Conservation (phyloP, 1,140 invertebrate genomes). For the Proales similis region DNA sequence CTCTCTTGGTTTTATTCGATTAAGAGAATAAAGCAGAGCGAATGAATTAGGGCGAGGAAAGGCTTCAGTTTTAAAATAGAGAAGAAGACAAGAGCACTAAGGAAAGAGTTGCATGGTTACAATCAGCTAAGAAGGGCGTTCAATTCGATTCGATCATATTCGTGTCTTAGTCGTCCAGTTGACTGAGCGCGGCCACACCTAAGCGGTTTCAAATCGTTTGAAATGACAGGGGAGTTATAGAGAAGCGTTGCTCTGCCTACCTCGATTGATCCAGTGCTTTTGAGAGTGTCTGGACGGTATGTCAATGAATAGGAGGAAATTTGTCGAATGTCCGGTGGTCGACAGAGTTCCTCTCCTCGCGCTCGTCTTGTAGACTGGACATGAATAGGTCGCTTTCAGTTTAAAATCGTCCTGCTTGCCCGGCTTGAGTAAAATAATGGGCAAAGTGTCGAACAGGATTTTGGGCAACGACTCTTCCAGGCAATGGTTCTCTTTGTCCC, state of each 20-base stretch:
- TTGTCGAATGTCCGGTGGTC: conserved; percentile 86
- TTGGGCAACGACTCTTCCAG: conserved; percentile 40
- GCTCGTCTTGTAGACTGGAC: conserved; percentile 82
- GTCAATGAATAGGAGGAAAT: conserved; percentile 75
- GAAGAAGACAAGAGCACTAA: too few species aligned
- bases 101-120: too few species aligned
- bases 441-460: conserved; percentile 45
- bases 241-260: background rate
- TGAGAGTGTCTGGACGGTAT: conserved; percentile 62
- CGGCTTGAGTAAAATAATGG: conserved; percentile 43
- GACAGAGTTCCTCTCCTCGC: conserved; percentile 74
- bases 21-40: too few species aligned
- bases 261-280: conserved; percentile 79
- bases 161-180: conserved; percentile 63
- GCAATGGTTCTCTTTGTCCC: conserved; percentile 59
- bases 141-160: too few species aligned
- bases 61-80: too few species aligned
- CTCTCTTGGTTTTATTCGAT: too few species aligned
- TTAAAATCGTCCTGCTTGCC: conserved; percentile 58
- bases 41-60: too few species aligned
- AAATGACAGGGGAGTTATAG: background rate
- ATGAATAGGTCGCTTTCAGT: conserved; percentile 61
- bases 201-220: background rate
- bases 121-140: too few species aligned
- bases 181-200: conserved; percentile 72